phyloP scores from a whole-genome alignment of 1,140 invertebrate genomes.

The Doryteuthis pealeii region DNA sequence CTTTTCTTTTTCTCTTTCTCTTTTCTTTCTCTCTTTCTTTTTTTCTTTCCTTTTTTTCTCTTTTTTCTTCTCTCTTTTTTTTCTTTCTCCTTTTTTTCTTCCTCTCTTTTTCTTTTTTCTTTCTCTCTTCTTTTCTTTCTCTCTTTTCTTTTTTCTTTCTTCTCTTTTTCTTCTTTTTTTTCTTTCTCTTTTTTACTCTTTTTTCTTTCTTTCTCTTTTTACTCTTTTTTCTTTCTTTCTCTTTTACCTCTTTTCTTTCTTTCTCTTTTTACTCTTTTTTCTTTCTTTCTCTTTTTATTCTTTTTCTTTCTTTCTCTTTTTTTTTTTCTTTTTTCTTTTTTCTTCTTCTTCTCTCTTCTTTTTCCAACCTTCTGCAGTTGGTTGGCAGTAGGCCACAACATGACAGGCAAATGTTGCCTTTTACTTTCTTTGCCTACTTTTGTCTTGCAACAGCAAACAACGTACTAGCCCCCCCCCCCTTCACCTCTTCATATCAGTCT shows the following conservation, averaged over 20 bases:
- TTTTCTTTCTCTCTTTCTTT: slow-evolving; percentile 11
- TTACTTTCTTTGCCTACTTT: slow-evolving; percentile 6
- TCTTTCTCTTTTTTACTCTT: slow-evolving; percentile 17
- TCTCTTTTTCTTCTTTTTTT: background rate
- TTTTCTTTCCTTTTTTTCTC: slow-evolving; percentile 10
- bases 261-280: slow-evolving; percentile 11
- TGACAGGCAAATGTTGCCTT: no score
- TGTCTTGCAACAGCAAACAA: no score
- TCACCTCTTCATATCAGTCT: slow-evolving; percentile 7
- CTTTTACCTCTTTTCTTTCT: slow-evolving; percentile 7
- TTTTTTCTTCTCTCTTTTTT: background rate
- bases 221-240: slow-evolving; percentile 21
- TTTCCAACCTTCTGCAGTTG: background rate
- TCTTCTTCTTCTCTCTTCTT: background rate
- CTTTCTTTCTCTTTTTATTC: background rate
- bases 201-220: slow-evolving; percentile 21
- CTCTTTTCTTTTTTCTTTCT: background rate
- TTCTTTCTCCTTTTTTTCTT: slow-evolving; percentile 5
- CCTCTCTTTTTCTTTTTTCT: background rate
- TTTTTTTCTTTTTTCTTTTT: slow-evolving; percentile 4
- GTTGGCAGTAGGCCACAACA: no score
- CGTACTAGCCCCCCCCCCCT: slow-evolving; percentile 10
- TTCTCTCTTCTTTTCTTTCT: background rate
- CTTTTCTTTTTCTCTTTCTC: background rate
- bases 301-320: background rate